Evolutionary conservation across 2,113 vertebrate species (phyloP).

Genomic region (Chaetorhynchus papuensis): DNA sequence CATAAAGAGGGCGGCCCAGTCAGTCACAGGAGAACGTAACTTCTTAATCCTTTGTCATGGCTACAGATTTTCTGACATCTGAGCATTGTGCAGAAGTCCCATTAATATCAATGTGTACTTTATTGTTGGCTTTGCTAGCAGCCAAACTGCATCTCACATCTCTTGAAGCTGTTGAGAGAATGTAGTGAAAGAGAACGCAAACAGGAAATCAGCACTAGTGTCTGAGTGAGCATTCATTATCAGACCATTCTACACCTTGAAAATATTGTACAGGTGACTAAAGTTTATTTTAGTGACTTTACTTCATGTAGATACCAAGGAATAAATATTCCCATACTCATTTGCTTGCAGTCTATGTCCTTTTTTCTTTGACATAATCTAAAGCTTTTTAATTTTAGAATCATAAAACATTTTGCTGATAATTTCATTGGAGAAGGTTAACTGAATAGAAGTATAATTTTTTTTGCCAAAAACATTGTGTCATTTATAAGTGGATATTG

Average conservation of each 20-base stretch:
- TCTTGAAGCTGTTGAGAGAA: not conserved
- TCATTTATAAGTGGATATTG: not conserved
- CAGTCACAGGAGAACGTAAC: not conserved
- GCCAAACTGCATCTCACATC: not conserved
- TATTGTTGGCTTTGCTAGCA: not conserved
- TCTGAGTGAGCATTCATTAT: not conserved
- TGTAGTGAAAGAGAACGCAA: not conserved
- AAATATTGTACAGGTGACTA: not conserved
- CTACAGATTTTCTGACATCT: not conserved
- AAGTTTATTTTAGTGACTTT: constrained; percentile 6
- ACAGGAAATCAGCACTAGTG: not conserved
- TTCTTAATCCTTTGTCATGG: not conserved
- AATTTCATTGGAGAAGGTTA: not conserved
- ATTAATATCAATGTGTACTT: not conserved
- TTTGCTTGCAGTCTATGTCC: not conserved
- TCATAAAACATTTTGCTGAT: not conserved
- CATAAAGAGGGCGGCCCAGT: not conserved
- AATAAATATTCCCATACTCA: not conserved
- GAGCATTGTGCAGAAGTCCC: not conserved
- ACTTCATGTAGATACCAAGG: not conserved
- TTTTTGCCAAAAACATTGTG: not conserved
- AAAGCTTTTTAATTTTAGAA: not conserved
- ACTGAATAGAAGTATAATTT: not conserved
- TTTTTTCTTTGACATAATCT: not conserved
- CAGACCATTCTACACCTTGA: not conserved